Conservation (phyloP, 2,113 vertebrate genomes). For the Uropsilus gracilis region DNA sequence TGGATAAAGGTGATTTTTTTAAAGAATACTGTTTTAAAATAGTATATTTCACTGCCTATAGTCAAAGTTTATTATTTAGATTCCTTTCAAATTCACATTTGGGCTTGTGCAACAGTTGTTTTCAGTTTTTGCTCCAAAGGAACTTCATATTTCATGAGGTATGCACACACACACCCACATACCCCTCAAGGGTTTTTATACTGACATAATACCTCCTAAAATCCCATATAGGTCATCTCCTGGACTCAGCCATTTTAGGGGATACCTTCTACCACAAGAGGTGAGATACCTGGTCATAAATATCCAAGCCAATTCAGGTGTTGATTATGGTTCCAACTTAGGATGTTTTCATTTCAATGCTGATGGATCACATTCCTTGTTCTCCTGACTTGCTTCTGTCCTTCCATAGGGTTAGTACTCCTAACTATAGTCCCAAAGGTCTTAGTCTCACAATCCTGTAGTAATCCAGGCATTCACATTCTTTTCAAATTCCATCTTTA, state of each 20-base stretch:
- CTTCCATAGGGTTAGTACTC: neutral
- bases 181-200: neutral
- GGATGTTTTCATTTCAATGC: neutral
- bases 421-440: neutral
- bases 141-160: neutral
- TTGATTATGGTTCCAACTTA: neutral
- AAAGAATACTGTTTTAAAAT: neutral
- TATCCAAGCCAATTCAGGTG: neutral
- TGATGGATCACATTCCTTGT: neutral
- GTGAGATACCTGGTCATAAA: neutral
- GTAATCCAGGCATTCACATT: neutral
- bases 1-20: neutral
- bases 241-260: neutral
- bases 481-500: conserved; percentile 26
- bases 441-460: neutral
- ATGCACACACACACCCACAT: neutral
- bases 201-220: neutral
- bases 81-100: neutral
- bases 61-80: neutral
- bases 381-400: neutral
- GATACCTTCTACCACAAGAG: neutral
- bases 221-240: neutral
- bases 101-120: neutral
- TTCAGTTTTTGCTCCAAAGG: neutral
- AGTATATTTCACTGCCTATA: neutral